Evolutionary conservation across 2,797 vertebrate species (phyloP).

Genomic region (Macropus fuliginosus): DNA sequence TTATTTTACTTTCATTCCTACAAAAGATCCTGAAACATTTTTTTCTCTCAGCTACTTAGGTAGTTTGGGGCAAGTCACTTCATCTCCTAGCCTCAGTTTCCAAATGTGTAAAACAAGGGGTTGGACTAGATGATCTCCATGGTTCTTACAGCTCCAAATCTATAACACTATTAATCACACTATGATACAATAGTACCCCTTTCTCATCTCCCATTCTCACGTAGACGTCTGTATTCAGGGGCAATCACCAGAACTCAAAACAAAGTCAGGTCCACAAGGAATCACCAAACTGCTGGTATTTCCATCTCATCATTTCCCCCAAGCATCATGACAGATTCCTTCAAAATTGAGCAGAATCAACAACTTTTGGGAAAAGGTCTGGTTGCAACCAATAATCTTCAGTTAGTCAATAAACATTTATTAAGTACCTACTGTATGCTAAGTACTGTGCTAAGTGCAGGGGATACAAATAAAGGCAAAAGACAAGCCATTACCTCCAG

Average conservation of each 20-base stretch:
- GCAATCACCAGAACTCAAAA: neutral
- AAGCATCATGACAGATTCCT: neutral
- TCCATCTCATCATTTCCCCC: neutral
- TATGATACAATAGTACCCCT: too few species aligned
- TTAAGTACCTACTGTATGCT: neutral
- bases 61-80: too few species aligned
- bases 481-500: neutral
- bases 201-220: neutral
- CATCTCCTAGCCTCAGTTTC: too few species aligned
- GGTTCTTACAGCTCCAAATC: too few species aligned
- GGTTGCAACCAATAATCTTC: neutral
- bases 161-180: too few species aligned
- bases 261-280: neutral
- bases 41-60: too few species aligned
- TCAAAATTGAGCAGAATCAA: neutral
- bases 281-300: neutral
- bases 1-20: too few species aligned
- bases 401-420: neutral
- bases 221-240: neutral
- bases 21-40: too few species aligned
- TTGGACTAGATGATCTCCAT: neutral
- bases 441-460: neutral
- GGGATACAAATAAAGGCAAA: neutral
- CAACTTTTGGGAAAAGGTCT: neutral
- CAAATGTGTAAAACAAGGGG: neutral